Conservation (phyloP, 2,888 invertebrate genomes). For the Drosophila lacicola region DNA sequence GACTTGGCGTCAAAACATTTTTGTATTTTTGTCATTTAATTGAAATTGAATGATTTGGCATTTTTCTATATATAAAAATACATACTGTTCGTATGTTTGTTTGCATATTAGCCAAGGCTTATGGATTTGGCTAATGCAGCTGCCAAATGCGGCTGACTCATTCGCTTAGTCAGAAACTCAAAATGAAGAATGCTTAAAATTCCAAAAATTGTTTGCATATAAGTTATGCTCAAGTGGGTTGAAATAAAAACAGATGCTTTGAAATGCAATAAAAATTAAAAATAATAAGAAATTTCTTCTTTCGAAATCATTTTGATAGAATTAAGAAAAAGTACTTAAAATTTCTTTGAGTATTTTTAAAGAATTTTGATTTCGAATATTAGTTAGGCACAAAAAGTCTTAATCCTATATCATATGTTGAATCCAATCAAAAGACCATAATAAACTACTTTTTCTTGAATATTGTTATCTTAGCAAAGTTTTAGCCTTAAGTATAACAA, state of each 20-base stretch:
- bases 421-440: neutral
- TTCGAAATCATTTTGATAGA: too few species aligned
- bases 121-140: slow-evolving; percentile 45
- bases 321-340: too few species aligned
- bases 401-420: neutral
- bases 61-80: slow-evolving; percentile 29
- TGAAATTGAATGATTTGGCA: slow-evolving; percentile 75
- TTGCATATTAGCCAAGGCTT: slow-evolving; percentile 45
- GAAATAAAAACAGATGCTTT: neutral
- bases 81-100: slow-evolving; percentile 16
- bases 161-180: slow-evolving; percentile 5
- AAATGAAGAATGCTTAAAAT: slow-evolving; percentile 5
- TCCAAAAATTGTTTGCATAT: neutral
- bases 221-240: neutral
- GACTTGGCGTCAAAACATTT: slow-evolving; percentile 78
- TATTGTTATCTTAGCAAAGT: neutral
- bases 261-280: neutral
- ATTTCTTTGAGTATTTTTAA: too few species aligned
- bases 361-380: too few species aligned
- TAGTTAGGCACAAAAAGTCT: too few species aligned
- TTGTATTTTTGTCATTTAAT: slow-evolving; percentile 73
- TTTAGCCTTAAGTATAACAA: too few species aligned
- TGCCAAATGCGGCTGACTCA: slow-evolving; percentile 61
- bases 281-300: too few species aligned
- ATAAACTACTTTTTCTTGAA: neutral